Base-by-base conservation (phyloP, 1,140 invertebrate genomes). In the Microplitis demolitor region DNA sequence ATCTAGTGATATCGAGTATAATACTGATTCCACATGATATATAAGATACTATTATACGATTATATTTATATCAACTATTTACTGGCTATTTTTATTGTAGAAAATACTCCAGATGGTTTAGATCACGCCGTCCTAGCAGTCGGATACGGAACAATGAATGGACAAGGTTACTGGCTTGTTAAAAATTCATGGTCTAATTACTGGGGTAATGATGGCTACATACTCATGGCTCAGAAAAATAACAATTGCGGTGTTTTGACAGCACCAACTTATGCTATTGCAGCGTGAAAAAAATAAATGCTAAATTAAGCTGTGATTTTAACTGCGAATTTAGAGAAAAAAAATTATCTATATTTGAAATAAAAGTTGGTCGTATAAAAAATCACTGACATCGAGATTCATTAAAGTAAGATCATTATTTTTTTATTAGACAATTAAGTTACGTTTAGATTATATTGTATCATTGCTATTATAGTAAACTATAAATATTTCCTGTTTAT, bases 181-280 rank as follows among this genome's bases (percentile, higher is more conserved):
- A 98, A 98, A 88, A 98, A 98, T 88, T 97, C 95, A 0, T 98
- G 97, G 97, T 97, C 95, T 6, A 95, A 93, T 79, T 93, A 97
- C 79, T 98, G 96, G 96, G 97, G 96, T 14, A 97, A 97, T 82
- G 95, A 97, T 85, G 94, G 95, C 2, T 98, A 98, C 79, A 91
- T 97, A 34, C 89, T 97, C 0, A 97, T 98, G 92, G 91, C 94
- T 2, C 91, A 93, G 37, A 91, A 92, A 74, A 89, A 97, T 77
- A 97, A 98, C 85, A 97, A 97, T 83, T 98, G 96, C 80, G 97
- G 97, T 11, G 95, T 98, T 3, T 91, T 95, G 79, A 94, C 94
- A 37, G 88, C 90, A 37, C 92, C 96, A 13, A 97, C 96, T 35
- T 98, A 96, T 85, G 95, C 96, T 39, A 90, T 90, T 70, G 91